phyloP scores from a whole-genome alignment of 2,113 vertebrate genomes.

The Rhabdornis inornatus region DNA sequence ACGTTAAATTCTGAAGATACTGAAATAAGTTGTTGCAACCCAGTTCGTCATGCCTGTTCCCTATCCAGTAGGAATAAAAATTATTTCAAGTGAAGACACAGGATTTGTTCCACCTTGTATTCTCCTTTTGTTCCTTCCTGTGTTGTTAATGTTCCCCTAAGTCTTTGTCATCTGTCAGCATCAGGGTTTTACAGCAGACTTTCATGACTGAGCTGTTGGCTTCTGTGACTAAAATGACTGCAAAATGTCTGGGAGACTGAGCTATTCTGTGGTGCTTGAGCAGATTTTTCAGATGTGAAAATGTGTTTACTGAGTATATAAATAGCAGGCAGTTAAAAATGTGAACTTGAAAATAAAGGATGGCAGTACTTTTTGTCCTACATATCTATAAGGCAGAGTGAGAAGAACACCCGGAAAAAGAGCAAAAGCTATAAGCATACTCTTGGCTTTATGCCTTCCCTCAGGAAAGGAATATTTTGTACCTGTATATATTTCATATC shows the following conservation, averaged over 20 bases:
- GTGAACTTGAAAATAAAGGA: background rate
- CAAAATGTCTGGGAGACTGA: background rate
- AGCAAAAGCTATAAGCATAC: background rate
- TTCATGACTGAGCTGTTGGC: background rate
- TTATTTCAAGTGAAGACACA: background rate
- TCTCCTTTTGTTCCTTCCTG: background rate
- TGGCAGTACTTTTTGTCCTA: background rate
- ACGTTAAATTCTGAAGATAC: background rate
- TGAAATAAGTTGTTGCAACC: background rate
- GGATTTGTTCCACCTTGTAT: background rate
- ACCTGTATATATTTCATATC: background rate
- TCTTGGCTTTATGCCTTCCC: background rate
- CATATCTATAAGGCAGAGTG: background rate
- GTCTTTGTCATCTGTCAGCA: background rate
- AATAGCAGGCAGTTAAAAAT: background rate
- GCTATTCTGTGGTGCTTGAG: background rate
- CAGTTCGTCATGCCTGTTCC: background rate
- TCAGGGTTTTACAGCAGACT: background rate
- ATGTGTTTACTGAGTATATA: background rate
- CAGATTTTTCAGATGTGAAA: background rate
- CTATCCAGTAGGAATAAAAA: background rate
- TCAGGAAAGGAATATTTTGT: background rate
- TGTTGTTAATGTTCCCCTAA: background rate
- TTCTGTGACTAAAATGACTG: background rate
- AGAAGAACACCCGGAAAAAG: background rate